Conservation (phyloP, 2,888 invertebrate species). For the Aplocera efformata region DNA sequence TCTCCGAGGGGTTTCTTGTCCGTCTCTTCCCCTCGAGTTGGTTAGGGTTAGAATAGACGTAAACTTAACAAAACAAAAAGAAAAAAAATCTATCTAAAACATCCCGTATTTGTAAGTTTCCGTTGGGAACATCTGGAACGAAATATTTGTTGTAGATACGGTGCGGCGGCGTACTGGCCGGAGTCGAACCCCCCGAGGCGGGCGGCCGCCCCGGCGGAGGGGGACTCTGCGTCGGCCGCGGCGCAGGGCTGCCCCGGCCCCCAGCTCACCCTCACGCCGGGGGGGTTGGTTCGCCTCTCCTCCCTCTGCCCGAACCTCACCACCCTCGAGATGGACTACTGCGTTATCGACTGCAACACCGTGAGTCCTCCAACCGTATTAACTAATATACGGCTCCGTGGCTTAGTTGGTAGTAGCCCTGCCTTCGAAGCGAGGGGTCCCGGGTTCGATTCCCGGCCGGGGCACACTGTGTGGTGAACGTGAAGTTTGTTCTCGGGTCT, state of each 20-base stretch:
- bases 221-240: conserved; percentile 12
- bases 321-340: conserved; percentile 69
- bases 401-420: too few species aligned
- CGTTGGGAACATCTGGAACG: too few species aligned
- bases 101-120: too few species aligned
- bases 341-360: conserved; percentile 68
- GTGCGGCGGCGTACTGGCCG: conserved; percentile 24
- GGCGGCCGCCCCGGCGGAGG: conserved; percentile 11
- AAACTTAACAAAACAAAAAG: too few species aligned
- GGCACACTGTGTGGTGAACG: too few species aligned
- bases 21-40: too few species aligned
- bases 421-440: too few species aligned
- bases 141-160: conserved; percentile 15
- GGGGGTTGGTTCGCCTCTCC: conserved; percentile 38
- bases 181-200: not conserved
- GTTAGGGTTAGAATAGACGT: too few species aligned
- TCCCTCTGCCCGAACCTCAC: conserved; percentile 64
- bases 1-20: too few species aligned
- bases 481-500: too few species aligned
- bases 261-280: conserved; percentile 45
- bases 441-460: not conserved
- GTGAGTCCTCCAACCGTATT: conserved; percentile 49
- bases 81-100: too few species aligned
- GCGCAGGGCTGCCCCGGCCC: conserved; percentile 40
- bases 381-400: too few species aligned